phyloP scores from a whole-genome alignment of 2,797 vertebrate genomes.

The Catostomus latipinnis region DNA sequence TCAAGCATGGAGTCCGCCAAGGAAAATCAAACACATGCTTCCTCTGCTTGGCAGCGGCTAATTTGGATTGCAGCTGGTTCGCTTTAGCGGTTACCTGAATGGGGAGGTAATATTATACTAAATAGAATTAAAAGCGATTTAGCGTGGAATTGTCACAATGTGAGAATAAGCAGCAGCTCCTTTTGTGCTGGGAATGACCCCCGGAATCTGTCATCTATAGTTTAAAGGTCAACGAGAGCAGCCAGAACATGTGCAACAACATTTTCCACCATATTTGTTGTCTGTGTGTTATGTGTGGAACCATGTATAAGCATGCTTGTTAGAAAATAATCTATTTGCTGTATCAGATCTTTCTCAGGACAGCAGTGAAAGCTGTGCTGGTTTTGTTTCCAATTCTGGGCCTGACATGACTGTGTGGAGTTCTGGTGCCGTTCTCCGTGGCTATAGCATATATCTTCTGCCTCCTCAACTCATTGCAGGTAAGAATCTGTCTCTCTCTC shows the following conservation, averaged over 20 bases:
- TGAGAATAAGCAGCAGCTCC: constrained; percentile 72
- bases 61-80: constrained; percentile 76
- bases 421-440: constrained; percentile 81
- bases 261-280: not conserved
- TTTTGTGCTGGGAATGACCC: constrained; percentile 69
- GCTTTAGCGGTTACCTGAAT: constrained; percentile 80
- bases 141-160: constrained; percentile 78
- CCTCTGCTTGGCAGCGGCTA: constrained; percentile 25
- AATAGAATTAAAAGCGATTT: constrained; percentile 81
- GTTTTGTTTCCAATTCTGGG: constrained; percentile 83
- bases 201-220: constrained; percentile 6
- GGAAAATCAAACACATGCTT: constrained; percentile 79
- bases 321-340: constrained; percentile 24
- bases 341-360: constrained; percentile 65
- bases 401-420: constrained; percentile 82
- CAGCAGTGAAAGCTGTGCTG: constrained; percentile 81
- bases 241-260: not conserved
- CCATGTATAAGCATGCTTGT: constrained; percentile 2
- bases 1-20: constrained; percentile 46
- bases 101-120: constrained; percentile 80
- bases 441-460: constrained; percentile 83
- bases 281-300: not conserved
- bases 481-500: constrained; percentile 58
- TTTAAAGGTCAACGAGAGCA: constrained; percentile 24
- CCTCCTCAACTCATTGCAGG: constrained; percentile 84